phyloP scores from a whole-genome alignment of 2,797 vertebrate species.

The Myotis myotis region DNA sequence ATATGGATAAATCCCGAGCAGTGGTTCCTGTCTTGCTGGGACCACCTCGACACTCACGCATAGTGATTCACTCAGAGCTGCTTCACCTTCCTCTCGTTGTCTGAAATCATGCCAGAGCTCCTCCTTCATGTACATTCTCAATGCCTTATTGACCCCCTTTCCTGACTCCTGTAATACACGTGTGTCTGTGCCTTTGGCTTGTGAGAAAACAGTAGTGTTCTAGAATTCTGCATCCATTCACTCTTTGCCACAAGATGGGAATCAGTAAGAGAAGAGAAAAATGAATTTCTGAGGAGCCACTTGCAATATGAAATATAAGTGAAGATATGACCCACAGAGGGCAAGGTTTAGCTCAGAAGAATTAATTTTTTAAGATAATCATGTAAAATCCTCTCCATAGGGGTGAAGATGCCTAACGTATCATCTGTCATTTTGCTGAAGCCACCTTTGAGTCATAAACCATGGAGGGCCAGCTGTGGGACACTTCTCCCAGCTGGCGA shows the following conservation, averaged over 20 bases:
- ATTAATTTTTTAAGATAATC: neutral
- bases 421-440: neutral
- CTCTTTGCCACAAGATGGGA: neutral
- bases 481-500: neutral
- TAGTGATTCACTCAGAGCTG: no score
- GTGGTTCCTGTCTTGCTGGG: neutral
- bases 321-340: neutral
- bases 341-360: neutral
- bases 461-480: neutral
- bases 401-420: neutral
- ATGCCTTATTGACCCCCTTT: neutral
- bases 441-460: neutral
- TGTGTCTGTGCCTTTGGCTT: slow-evolving; percentile 1
- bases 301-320: neutral
- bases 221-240: neutral
- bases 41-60: neutral
- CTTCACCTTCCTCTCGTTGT: neutral
- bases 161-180: neutral
- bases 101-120: neutral
- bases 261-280: neutral
- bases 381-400: neutral
- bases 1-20: neutral
- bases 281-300: neutral
- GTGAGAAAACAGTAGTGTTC: neutral
- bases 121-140: neutral